Conservation (phyloP, 2,113 vertebrate genomes). For the Oophaga pumilio region DNA sequence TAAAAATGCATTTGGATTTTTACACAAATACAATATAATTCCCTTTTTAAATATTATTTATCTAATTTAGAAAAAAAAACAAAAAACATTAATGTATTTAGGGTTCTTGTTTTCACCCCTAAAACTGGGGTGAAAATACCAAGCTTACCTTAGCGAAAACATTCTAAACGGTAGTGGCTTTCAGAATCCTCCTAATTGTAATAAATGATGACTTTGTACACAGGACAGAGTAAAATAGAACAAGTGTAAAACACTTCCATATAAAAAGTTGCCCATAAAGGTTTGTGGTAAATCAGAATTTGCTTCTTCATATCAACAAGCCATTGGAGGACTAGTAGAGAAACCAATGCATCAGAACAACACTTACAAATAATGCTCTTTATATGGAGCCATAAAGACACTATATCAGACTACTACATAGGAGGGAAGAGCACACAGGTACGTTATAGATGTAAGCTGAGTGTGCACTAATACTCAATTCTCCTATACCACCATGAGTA, state of each 20-base stretch:
- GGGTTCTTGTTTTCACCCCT: slow-evolving; percentile 13
- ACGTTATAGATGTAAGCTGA: background rate
- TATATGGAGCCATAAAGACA: background rate
- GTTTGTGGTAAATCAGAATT: background rate
- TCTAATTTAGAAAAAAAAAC: slow-evolving; percentile 62
- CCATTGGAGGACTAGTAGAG: background rate
- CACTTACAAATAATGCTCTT: background rate
- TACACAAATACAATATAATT: slow-evolving; percentile 65
- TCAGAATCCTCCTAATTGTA: slow-evolving; percentile 36
- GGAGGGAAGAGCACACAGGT: background rate
- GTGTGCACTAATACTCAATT: background rate
- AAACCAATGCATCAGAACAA: background rate
- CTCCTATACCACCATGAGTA: background rate
- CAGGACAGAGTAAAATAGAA: background rate
- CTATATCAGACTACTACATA: background rate
- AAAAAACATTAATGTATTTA: slow-evolving; percentile 25
- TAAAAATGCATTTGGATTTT: slow-evolving; percentile 68
- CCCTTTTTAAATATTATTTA: slow-evolving; percentile 65
- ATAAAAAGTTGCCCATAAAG: background rate
- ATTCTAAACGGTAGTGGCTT: slow-evolving; percentile 26
- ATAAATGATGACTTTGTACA: background rate
- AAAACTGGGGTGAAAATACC: background rate
- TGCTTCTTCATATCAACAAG: too few relatives aligned
- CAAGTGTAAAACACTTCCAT: background rate
- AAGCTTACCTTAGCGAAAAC: background rate